Conservation (phyloP, 2,113 vertebrate genomes). For the Tretioscincus oriximinensis region DNA sequence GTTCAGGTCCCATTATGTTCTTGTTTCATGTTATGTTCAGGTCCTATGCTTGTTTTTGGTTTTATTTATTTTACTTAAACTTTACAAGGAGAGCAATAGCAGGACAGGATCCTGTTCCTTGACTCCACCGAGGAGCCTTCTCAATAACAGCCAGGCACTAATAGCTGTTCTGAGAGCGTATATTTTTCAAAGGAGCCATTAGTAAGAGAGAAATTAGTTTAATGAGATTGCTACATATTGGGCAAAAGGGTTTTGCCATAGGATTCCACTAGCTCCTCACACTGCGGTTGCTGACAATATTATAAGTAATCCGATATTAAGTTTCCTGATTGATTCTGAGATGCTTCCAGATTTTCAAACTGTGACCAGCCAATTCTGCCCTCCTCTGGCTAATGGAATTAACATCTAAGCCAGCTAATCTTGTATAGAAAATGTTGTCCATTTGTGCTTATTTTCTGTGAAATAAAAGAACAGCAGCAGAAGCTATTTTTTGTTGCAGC, state of each 20-base stretch:
- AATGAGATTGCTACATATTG: not conserved
- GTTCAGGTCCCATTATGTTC: not conserved
- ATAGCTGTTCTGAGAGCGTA: not conserved
- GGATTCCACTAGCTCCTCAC: not conserved
- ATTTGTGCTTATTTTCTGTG: slow-evolving; percentile 23
- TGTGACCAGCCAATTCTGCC: not conserved
- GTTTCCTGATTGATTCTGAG: slow-evolving; percentile 12
- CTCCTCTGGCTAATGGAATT: not conserved
- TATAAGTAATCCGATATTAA: not conserved
- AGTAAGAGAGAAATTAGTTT: not conserved
- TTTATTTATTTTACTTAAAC: too few species aligned
- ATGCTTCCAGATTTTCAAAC: slow-evolving; percentile 21
- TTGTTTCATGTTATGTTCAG: not conserved
- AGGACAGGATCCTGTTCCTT: not conserved
- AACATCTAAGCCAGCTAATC: slow-evolving; percentile 22
- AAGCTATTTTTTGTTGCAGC: slow-evolving; percentile 16
- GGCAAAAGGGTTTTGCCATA: not conserved
- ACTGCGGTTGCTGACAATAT: not conserved
- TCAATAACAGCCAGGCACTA: not conserved
- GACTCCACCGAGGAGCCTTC: not conserved
- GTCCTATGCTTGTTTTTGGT: too few species aligned
- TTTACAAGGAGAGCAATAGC: too few species aligned
- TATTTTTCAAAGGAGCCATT: not conserved
- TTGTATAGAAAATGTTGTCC: not conserved
- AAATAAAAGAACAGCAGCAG: slow-evolving; percentile 17